Evolutionary conservation across 2,888 invertebrate genomes (phyloP), one percentile per base, ranked within the genome.

Genomic region (Neocrepidodera transversa): DNA sequence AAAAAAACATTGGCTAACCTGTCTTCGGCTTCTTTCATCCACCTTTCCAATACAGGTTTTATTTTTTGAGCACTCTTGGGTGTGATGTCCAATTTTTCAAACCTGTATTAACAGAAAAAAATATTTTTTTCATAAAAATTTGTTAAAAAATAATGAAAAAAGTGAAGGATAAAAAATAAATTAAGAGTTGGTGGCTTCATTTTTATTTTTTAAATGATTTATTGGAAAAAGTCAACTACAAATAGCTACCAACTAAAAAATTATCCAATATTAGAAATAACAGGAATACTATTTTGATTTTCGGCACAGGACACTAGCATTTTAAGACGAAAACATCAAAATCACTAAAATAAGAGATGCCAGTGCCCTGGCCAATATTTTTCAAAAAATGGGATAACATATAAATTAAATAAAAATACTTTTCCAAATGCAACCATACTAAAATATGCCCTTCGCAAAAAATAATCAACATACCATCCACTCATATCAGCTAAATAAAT

Each of bases 11-110:
- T n/a, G n/a, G 61, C 63, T 63, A 58, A 96, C 90, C 96, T 93
- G 85, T 96, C 95, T 85, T 97, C 97, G 53, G 97, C 97, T 82
- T 97, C 97, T 82, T 92, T 92, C 96, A 97, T 97, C 97, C 97
- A 97, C 82, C 93, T 88, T 82, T 97, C 97, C 79, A 97, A 87
- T 74, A 97, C 97, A 71, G 97, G 97, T 82, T 97, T 97, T 80
- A 97, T 97, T 87, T 97, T 97, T 86, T 96, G 95, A 76, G 97
- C 97, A 86, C 97, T 97, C 86, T 97, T 97, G 79, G 97, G 97
- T 77, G 97, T 97, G 77, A 97, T 97, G 85, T 97, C 97, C 84
- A 97, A 86, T 85, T 97, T 97, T 85, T 97, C 97, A 87, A 97
- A 97, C 91, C 95, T 95, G 68, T 32, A 65, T n/a, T 56, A 23